These are phyloP conservation scores for Monochamus alternatus DNA, from an alignment of 2,888 invertebrate species.

Conservation along the genomic window DNA sequence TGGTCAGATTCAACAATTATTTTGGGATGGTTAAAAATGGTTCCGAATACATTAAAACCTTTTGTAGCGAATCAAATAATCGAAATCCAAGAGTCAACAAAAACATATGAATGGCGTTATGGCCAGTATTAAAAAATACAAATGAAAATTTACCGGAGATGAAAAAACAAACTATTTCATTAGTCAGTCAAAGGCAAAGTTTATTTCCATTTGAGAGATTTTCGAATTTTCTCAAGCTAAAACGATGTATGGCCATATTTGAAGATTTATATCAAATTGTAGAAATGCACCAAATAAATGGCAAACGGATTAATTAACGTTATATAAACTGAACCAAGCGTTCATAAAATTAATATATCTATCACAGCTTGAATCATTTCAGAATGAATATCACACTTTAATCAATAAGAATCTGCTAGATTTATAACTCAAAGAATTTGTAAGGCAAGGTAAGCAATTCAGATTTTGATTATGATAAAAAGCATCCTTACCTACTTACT, in stretches of 20 bases:
- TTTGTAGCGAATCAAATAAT: constrained; percentile 24
- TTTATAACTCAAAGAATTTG: no score
- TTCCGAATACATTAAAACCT: constrained; percentile 15
- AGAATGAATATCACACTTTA: not conserved
- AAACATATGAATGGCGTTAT: not conserved
- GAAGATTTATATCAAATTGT: not conserved
- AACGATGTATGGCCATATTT: not conserved
- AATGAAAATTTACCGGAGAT: not conserved
- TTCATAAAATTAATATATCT: not conserved
- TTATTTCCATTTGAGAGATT: not conserved
- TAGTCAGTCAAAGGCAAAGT: not conserved
- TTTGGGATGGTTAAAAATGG: constrained; percentile 25
- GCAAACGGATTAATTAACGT: not conserved
- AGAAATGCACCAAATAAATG: not conserved
- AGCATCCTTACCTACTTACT: constrained; percentile 26
- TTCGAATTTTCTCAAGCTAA: not conserved
- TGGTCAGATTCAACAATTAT: constrained; percentile 40
- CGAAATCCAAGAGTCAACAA: constrained; percentile 17
- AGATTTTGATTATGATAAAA: not conserved
- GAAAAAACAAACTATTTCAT: not conserved
- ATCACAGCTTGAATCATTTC: not conserved
- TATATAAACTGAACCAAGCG: not conserved
- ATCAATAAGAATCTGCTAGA: no score
- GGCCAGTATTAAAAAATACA: not conserved
- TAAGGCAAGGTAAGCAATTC: constrained; percentile 10